Percentiles rank a stretch among this genome's conserved stretches.
Conservation (phyloP, 2,888 invertebrate genomes). For the Acronicta aceris region DNA sequence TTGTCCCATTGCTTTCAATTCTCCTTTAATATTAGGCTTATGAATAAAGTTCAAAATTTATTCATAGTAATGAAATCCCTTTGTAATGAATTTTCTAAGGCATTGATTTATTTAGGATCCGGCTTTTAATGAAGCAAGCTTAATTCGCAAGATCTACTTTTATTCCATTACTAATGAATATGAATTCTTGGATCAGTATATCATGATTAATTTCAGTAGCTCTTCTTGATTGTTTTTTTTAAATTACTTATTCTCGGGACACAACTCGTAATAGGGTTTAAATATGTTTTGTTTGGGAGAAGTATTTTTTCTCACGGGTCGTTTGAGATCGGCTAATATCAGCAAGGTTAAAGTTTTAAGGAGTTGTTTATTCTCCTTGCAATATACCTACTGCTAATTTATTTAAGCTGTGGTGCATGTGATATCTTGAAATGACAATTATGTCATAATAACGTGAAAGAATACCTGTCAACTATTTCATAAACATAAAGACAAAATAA, state of each 20-base stretch:
- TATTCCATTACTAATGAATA: slow-evolving; percentile 22
- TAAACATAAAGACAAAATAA: not conserved
- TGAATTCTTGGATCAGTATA: slow-evolving; percentile 37
- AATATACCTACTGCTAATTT: not conserved
- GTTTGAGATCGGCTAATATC: not conserved
- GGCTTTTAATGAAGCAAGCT: slow-evolving; percentile 24
- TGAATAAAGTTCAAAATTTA: slow-evolving; percentile 11
- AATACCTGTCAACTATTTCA: slow-evolving; percentile 2
- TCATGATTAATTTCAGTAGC: slow-evolving; percentile 36
- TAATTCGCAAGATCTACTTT: slow-evolving; percentile 10
- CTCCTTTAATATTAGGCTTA: slow-evolving; percentile 11
- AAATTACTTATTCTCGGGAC: too few relatives aligned
- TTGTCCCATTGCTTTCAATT: slow-evolving; percentile 4
- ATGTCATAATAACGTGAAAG: slow-evolving; percentile 5
- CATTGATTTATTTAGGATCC: slow-evolving; percentile 23
- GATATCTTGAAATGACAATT: not conserved
- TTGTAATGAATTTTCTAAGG: slow-evolving; percentile 27
- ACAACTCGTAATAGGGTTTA: too few relatives aligned
- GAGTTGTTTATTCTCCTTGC: slow-evolving; percentile 1
- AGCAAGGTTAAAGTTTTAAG: not conserved
- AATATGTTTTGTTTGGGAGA: not conserved
- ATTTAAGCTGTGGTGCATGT: slow-evolving; percentile 7
- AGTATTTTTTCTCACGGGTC: slow-evolving; percentile 23
- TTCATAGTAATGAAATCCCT: slow-evolving; percentile 20
- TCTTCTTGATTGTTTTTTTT: slow-evolving; percentile 33